Evolutionary conservation across 2,113 vertebrate genomes (phyloP).

Genomic region (Embiotoca jacksoni): DNA sequence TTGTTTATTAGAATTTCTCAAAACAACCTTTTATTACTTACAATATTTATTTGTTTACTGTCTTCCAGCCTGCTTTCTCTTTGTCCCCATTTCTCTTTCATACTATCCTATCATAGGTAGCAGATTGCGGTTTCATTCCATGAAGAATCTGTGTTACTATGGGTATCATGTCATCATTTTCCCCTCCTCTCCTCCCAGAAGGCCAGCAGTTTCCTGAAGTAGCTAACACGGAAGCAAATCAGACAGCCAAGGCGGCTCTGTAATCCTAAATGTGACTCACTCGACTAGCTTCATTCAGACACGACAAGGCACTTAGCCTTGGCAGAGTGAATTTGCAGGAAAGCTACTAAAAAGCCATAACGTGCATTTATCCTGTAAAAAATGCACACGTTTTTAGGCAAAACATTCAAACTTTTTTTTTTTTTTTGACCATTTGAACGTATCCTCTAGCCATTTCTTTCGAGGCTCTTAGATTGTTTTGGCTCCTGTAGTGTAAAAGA

Average conservation of each 20-base stretch:
- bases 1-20: neutral
- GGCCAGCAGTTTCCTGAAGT: slow-evolving; percentile 14
- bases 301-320: slow-evolving; percentile 52
- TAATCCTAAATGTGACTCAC: slow-evolving; percentile 60
- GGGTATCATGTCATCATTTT: slow-evolving; percentile 37
- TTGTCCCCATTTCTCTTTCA: neutral
- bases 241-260: slow-evolving; percentile 26
- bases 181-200: slow-evolving; percentile 31
- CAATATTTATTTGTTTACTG: neutral
- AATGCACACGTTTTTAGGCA: slow-evolving; percentile 16
- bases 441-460: neutral
- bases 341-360: slow-evolving; percentile 41
- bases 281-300: slow-evolving; percentile 39
- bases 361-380: slow-evolving; percentile 45
- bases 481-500: neutral
- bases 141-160: slow-evolving; percentile 8
- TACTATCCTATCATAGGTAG: slow-evolving; percentile 3
- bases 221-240: slow-evolving; percentile 15
- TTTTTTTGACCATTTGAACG: neutral
- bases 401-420: neutral
- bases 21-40: neutral
- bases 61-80: neutral
- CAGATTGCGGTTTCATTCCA: too few relatives aligned
- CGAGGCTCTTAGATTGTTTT: neutral
- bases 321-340: slow-evolving; percentile 33